Conservation (phyloP, 2,888 invertebrate genomes). For the Chromoteleia sp. region DNA sequence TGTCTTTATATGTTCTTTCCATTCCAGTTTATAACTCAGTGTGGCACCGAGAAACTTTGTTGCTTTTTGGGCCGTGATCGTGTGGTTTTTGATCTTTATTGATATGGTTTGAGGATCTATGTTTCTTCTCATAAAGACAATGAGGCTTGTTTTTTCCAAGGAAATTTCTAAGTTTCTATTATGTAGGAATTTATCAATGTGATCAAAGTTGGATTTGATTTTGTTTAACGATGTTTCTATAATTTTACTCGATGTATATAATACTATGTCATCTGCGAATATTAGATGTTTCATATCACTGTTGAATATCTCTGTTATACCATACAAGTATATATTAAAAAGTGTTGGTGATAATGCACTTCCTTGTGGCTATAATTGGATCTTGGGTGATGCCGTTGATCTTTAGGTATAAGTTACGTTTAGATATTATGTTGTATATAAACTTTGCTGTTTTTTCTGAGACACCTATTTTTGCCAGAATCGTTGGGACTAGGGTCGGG, state of each 20-base stretch:
- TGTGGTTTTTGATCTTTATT: too few species aligned
- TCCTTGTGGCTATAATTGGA: slow-evolving; percentile 5
- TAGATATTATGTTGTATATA: background rate
- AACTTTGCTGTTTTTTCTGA: background rate
- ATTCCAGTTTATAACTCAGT: background rate
- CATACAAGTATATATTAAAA: background rate
- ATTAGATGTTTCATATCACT: background rate
- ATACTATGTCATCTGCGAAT: background rate
- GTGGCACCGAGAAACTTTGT: background rate
- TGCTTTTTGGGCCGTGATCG: too few species aligned
- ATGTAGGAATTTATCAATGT: background rate
- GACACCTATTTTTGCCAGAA: background rate
- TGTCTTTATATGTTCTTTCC: background rate
- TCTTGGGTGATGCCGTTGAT: background rate
- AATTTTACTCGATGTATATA: too few species aligned
- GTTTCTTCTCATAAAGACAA: background rate
- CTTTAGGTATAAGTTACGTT: slow-evolving; percentile 1
- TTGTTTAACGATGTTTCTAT: too few species aligned
- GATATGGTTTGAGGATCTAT: too few species aligned
- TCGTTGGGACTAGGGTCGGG: background rate
- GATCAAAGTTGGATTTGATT: background rate
- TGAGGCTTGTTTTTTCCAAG: background rate
- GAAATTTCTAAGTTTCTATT: background rate
- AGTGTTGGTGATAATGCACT: slow-evolving; percentile 15
- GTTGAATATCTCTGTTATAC: background rate